A percentile compares a stretch with the other conserved stretches of the same genome.
These are phyloP conservation scores for Euwallacea similis DNA, from an alignment of 1,140 invertebrate species.

Conservation along the genomic window DNA sequence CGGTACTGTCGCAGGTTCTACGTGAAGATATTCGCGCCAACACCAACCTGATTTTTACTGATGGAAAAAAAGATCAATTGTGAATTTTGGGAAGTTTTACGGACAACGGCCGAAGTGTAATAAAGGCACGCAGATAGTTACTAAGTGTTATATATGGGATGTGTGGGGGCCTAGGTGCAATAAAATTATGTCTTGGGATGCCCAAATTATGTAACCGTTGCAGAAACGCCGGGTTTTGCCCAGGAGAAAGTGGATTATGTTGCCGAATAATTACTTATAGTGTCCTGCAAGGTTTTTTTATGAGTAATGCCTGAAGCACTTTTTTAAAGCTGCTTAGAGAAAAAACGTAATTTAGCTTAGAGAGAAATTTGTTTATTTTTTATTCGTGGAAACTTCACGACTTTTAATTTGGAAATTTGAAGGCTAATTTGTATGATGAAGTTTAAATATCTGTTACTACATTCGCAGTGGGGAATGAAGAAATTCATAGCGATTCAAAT, in stretches of 20 bases:
- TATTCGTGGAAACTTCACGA: no score
- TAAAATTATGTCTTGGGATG: conserved; percentile 33
- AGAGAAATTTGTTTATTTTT: no score
- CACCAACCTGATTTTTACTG: conserved; percentile 19
- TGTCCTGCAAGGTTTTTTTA: no score
- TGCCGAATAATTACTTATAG: neutral
- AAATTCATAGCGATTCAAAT: no score
- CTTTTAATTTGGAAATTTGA: no score
- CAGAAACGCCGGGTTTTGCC: conserved; percentile 28
- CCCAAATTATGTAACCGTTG: conserved; percentile 25
- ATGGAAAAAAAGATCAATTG: neutral
- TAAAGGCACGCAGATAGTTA: neutral
- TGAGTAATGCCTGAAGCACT: no score
- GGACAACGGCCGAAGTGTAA: conserved; percentile 4
- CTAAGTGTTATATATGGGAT: conserved; percentile 22
- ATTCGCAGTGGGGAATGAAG: no score
- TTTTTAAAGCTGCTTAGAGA: no score
- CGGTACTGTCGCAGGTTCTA: conserved; percentile 24
- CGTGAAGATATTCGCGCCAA: conserved; percentile 30
- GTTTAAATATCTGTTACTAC: no score
- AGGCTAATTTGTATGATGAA: no score
- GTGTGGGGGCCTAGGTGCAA: conserved; percentile 26
- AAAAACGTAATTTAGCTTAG: no score
- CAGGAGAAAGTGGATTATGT: conserved; percentile 26
- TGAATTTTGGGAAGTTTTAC: neutral